A percentile compares a stretch with the other conserved stretches of the same genome.
These are phyloP conservation scores for Cyclargus thomasi DNA, from an alignment of 1,140 invertebrate genomes.

Conservation along the genomic window DNA sequence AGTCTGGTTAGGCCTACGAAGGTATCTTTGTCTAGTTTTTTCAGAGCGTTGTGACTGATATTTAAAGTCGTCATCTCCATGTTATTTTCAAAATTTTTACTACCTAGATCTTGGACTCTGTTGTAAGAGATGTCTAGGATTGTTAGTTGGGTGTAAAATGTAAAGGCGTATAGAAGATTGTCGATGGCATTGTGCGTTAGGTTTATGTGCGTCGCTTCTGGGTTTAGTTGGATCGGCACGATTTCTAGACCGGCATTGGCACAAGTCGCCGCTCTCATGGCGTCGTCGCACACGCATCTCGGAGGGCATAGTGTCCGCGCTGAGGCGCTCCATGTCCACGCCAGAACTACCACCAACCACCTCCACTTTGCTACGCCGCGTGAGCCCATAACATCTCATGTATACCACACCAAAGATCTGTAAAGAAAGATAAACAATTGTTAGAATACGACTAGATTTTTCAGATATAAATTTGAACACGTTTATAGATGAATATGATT, in stretches of 20 bases:
- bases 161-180: constrained; percentile 82
- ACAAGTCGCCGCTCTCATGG: constrained; percentile 83
- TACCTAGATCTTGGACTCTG: constrained; percentile 84
- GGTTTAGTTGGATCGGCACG: constrained; percentile 91
- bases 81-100: constrained; percentile 86
- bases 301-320: constrained; percentile 83
- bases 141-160: constrained; percentile 86
- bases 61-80: constrained; percentile 82
- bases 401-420: constrained; percentile 56
- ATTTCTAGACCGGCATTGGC: constrained; percentile 85
- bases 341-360: constrained; percentile 64
- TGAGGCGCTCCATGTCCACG: constrained; percentile 53
- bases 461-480: neutral
- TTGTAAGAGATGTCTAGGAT: constrained; percentile 88
- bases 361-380: constrained; percentile 65
- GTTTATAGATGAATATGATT: too few species aligned
- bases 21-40: constrained; percentile 82
- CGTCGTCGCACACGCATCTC: constrained; percentile 88
- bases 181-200: constrained; percentile 84
- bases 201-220: constrained; percentile 85
- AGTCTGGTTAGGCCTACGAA: constrained; percentile 84
- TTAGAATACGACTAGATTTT: neutral
- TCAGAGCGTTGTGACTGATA: constrained; percentile 84
- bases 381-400: constrained; percentile 74
- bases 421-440: constrained; percentile 37